Conservation (phyloP, 2,888 invertebrate genomes). For the Caenorhabditis sulstoni region DNA sequence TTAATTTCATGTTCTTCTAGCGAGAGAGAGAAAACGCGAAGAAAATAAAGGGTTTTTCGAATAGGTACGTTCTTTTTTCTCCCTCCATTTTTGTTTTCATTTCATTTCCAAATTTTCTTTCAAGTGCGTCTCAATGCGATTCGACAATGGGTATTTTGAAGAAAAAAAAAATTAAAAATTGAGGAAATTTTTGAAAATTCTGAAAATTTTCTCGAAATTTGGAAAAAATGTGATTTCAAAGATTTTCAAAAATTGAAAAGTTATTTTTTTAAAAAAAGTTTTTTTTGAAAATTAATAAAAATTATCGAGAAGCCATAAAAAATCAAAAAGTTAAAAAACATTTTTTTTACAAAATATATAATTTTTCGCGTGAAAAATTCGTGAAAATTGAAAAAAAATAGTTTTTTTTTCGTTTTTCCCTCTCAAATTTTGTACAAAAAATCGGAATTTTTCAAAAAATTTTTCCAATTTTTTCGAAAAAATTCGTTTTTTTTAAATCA, state of each 20-base stretch:
- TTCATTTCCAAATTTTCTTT: neutral
- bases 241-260: neutral
- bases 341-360: no score
- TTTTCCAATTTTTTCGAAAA: no score
- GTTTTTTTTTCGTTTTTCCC: no score
- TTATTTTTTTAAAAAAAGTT: no score
- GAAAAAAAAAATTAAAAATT: neutral
- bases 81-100: neutral
- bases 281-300: neutral
- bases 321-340: no score
- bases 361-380: neutral
- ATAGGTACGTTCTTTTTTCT: neutral
- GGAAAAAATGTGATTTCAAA: no score
- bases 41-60: slow-evolving; percentile 26
- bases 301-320: no score
- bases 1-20: slow-evolving; percentile 3
- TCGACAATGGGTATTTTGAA: no score
- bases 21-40: slow-evolving; percentile 19
- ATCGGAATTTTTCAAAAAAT: no score
- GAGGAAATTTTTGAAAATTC: neutral
- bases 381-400: neutral
- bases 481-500: no score
- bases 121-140: neutral
- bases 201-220: no score
- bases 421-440: neutral